Base-by-base conservation (phyloP, 1,140 invertebrate genomes). In the Sitodiplosis mosellana region DNA sequence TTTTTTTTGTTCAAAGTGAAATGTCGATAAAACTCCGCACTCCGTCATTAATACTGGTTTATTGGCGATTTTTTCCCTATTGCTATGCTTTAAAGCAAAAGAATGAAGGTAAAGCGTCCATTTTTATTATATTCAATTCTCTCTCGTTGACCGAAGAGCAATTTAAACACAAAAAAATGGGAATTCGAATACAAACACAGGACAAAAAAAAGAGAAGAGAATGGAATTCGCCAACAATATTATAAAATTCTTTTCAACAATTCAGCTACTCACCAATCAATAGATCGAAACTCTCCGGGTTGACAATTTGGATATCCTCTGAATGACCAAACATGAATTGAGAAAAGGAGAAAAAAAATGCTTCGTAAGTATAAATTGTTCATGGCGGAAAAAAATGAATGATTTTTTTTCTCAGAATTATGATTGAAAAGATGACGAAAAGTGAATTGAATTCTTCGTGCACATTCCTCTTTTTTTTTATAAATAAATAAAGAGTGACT, bases 301-400 rank as follows among this genome's bases (percentile, higher is more conserved):
- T 58, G 49, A 63, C 59, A 53, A 63, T 64, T 60, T 64, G 61
- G 50, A 59, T 61, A 48, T 64, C 61, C 54, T 64, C 59, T 61
- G 59, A 40, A 40, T 40, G 17, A 27, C 27, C 27, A 27, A 27
- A 27, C 27, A 27, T 27, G 12, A 40, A 40, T 3, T 6, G 14
- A 40, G 14, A 18, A 18, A 40, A 40, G 37, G 14, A 40, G 4
- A 12, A 40, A 15, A 40, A n/a, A 40, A 40, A 40, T 15, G 37
- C 37, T 18, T 6, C 17, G 37, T 40, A 40, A 18, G 37, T 15
- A 18, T 40, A 3, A 40, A 14, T 27, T 27, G 27, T 27, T 27
- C 27, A 27, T 27, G 27, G 10, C 27, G 27, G 10, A 27, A 27
- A 27, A 27, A 27, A 27, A 27, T 27, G 27, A 27, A 27, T 27